Evolutionary conservation across 1,140 invertebrate species (phyloP), one percentile per base, ranked within the genome.

Genomic region (Sycobia sp.): DNA sequence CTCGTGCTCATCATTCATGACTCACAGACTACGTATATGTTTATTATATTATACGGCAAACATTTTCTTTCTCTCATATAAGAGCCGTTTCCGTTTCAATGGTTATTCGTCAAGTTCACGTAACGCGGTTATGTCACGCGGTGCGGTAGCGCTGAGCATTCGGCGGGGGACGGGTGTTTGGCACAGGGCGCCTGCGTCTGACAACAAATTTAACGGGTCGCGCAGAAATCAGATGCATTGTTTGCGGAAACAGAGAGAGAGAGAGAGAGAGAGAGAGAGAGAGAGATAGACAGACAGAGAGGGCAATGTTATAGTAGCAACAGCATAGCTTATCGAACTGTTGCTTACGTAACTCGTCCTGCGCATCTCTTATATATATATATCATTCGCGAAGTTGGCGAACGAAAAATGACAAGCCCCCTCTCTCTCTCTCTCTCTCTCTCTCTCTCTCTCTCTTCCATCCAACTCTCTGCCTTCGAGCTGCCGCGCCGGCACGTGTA

Each of bases 51-150:
- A 11, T 4, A 32, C 29, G 29, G 29, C 34, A 47, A 46, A 32
- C 36, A 47, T 34, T n/a, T 43, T 25, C 43, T 44, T n/a, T n/a
- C n/a, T n/a, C n/a, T n/a, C n/a, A n/a, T n/a, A n/a, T n/a, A n/a
- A n/a, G n/a, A n/a, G 29, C 5, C 11, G 38, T 16, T 27, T 22
- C 25, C 36, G 5, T 34, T 22, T 13, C 25, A 14, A 29, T 38
- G 39, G 59, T 39, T 34, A 41, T 36, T 36, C 22, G 22, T 25
- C n/a, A n/a, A 47, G 69, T 71, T 77, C 66, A 75, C 72, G 75
- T 79, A 79, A 81, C 70, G 58, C 70, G 51, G 75, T 81, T 79
- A 79, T 72, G 71, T 79, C 77, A 79, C 69, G 73, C n/a, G n/a
- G 41, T 11, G 29, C 29, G 47, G 47, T 27, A 29, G 16, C n/a